These are phyloP conservation scores for Centropus unirufus DNA, from an alignment of 2,113 vertebrate genomes.

Conservation along the genomic window DNA sequence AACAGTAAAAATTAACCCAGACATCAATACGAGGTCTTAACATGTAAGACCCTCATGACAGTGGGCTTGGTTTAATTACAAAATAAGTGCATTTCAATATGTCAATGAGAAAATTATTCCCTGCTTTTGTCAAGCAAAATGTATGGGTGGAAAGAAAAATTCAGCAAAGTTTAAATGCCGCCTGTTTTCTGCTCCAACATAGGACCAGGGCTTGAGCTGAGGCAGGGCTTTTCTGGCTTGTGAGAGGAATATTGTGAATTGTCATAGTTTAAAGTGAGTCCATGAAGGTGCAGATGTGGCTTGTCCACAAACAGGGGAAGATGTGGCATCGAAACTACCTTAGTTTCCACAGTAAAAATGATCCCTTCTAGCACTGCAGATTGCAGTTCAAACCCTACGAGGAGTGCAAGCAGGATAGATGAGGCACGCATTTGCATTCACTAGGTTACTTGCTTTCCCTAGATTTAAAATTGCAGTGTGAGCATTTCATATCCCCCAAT, in stretches of 20 bases:
- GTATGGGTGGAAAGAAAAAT: neutral
- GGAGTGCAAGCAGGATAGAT: neutral
- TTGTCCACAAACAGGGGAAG: neutral
- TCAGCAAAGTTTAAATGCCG: neutral
- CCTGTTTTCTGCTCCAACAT: neutral
- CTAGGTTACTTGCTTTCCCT: neutral
- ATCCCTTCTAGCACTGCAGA: neutral
- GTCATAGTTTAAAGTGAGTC: neutral
- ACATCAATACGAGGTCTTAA: neutral
- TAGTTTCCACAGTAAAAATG: neutral
- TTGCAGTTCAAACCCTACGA: neutral
- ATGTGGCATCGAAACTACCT: neutral
- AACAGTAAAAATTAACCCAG: neutral
- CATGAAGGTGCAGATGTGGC: neutral
- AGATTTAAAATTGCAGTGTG: neutral
- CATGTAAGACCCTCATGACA: neutral
- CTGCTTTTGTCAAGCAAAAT: neutral
- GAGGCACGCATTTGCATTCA: neutral
- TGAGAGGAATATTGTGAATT: neutral
- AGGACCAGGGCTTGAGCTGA: neutral
- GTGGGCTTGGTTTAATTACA: neutral
- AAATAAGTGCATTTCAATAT: neutral
- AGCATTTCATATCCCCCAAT: neutral
- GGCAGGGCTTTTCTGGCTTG: neutral
- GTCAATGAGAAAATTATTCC: neutral